These are phyloP conservation scores for Chiroxiphia lanceolata DNA, from an alignment of 2,797 vertebrate genomes.

Conservation along the genomic window DNA sequence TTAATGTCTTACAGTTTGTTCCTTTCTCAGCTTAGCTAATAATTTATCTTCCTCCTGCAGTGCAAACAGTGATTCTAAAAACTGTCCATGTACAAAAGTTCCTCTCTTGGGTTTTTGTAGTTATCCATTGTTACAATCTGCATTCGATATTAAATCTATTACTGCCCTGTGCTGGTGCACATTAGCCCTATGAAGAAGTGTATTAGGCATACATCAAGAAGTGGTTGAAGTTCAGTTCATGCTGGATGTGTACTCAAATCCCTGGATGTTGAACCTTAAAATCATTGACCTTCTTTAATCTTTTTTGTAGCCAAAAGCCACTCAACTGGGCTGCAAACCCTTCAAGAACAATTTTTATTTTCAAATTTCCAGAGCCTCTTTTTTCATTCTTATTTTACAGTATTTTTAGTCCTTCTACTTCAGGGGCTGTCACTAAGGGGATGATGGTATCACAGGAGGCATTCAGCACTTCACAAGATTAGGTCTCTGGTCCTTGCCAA, in stretches of 20 bases:
- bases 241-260: not conserved
- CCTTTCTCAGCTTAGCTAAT: not conserved
- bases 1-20: not conserved
- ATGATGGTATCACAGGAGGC: constrained; percentile 56
- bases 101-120: not conserved
- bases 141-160: not conserved
- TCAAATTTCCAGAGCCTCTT: constrained; percentile 1
- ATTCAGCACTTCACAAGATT: constrained; percentile 62
- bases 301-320: not conserved
- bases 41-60: not conserved
- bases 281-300: not conserved
- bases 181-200: not conserved
- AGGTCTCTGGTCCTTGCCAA: constrained; percentile 54
- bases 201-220: not conserved
- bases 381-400: constrained; percentile 14
- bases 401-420: constrained; percentile 62
- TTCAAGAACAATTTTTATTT: constrained; percentile 1
- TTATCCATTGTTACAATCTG: not conserved
- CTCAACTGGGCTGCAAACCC: not conserved
- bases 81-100: not conserved
- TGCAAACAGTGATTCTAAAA: not conserved
- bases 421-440: constrained; percentile 49
- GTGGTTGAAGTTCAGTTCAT: not conserved
- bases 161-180: not conserved
- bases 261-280: not conserved